Evolutionary conservation across 2,113 vertebrate genomes (phyloP).

Genomic region (Actenoides lindsayi): DNA sequence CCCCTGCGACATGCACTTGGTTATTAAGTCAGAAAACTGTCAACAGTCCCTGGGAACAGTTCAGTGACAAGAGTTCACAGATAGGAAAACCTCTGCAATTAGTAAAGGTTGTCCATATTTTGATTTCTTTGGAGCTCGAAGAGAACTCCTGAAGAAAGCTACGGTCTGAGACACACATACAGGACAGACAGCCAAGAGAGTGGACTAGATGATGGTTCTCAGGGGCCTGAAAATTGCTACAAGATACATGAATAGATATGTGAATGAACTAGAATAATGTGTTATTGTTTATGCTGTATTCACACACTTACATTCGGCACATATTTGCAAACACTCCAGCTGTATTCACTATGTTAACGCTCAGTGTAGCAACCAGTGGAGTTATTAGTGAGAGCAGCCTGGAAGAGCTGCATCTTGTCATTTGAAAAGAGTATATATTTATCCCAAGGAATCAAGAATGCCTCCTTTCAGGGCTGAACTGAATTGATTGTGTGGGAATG

Average conservation of each 20-base stretch:
- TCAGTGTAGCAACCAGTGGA: slow-evolving; percentile 25
- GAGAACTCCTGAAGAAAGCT: slow-evolving; percentile 6
- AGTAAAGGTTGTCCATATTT: slow-evolving; percentile 18
- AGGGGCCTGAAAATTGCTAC: slow-evolving; percentile 50
- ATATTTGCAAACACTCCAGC: slow-evolving; percentile 65
- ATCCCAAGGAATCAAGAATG: slow-evolving; percentile 65
- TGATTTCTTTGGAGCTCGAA: background rate
- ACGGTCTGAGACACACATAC: background rate
- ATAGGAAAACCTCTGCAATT: background rate
- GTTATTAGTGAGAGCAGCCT: slow-evolving; percentile 41
- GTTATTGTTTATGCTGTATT: slow-evolving; percentile 57
- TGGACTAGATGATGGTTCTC: slow-evolving; percentile 19
- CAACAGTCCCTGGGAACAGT: background rate
- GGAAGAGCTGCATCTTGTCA: slow-evolving; percentile 49
- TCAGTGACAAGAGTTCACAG: background rate
- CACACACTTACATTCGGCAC: slow-evolving; percentile 59
- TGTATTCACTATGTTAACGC: slow-evolving; percentile 40
- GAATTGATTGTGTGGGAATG: slow-evolving; percentile 69
- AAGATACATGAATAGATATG: slow-evolving; percentile 52
- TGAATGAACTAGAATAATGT: slow-evolving; percentile 54
- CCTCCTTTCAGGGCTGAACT: slow-evolving; percentile 57
- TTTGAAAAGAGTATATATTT: slow-evolving; percentile 67
- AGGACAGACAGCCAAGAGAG: background rate
- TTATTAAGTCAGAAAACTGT: background rate
- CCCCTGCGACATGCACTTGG: background rate